Conservation (phyloP, 2,888 invertebrate species). For the Pasiphila rectangulata region DNA sequence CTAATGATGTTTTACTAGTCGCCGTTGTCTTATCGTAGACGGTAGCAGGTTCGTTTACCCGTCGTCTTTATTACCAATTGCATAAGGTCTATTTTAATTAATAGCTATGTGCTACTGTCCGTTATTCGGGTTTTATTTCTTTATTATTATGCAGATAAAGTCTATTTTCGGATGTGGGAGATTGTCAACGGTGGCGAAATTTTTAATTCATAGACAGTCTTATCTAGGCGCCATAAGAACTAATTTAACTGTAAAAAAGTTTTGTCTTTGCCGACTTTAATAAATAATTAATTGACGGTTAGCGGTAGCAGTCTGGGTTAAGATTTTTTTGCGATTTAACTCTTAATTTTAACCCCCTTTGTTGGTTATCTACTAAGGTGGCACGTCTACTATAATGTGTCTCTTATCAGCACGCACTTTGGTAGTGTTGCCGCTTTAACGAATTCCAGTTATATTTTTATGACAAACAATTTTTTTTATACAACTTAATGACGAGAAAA, state of each 20-base stretch:
- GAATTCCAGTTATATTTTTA: too few relatives aligned
- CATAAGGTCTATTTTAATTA: slow-evolving; percentile 41
- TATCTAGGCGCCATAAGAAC: slow-evolving; percentile 2
- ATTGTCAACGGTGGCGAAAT: slow-evolving; percentile 8
- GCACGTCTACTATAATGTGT: too few relatives aligned
- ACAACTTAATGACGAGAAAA: too few relatives aligned
- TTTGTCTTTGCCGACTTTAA: slow-evolving; percentile 62
- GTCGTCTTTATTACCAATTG: slow-evolving; percentile 34
- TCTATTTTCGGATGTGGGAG: background rate
- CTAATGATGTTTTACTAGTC: slow-evolving; percentile 79
- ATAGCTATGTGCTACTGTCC: slow-evolving; percentile 1
- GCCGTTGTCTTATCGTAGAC: slow-evolving; percentile 69
- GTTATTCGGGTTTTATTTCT: background rate
- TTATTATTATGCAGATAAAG: background rate
- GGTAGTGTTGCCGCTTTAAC: too few relatives aligned
- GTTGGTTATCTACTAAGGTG: slow-evolving; percentile 26
- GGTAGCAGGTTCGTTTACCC: slow-evolving; percentile 49
- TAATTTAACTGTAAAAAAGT: slow-evolving; percentile 32
- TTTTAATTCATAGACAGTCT: background rate
- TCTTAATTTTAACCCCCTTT: slow-evolving; percentile 53
- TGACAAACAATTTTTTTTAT: too few relatives aligned
- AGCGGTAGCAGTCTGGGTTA: slow-evolving; percentile 62
- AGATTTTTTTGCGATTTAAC: slow-evolving; percentile 57
- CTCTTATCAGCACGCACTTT: too few relatives aligned
- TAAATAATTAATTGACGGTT: slow-evolving; percentile 74